These are phyloP conservation scores for Aphidius colemani DNA, from an alignment of 2,888 invertebrate genomes.

Conservation along the genomic window DNA sequence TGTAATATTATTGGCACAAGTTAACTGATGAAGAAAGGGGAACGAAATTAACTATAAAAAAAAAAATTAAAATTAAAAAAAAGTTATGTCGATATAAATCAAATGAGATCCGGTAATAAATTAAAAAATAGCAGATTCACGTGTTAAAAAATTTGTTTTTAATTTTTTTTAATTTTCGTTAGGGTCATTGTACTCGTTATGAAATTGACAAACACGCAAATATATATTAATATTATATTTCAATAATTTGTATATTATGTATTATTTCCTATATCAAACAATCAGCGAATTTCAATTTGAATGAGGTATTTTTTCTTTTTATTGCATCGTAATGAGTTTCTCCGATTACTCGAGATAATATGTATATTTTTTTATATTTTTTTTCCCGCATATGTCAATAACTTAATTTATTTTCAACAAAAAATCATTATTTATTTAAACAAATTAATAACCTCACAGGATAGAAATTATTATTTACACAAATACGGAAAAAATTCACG, in stretches of 20 bases:
- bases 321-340: slow-evolving; percentile 48
- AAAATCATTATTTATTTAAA: too few relatives aligned
- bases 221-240: too few relatives aligned
- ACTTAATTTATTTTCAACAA: too few relatives aligned
- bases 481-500: too few relatives aligned
- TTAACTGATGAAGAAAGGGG: background rate
- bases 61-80: slow-evolving; percentile 1
- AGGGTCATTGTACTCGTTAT: slow-evolving; percentile 24
- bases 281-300: too few relatives aligned
- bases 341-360: slow-evolving; percentile 46
- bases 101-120: slow-evolving; percentile 20
- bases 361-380: too few relatives aligned
- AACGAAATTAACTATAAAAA: background rate
- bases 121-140: slow-evolving; percentile 18
- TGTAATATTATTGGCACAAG: slow-evolving; percentile 8
- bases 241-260: too few relatives aligned
- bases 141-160: background rate
- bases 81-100: background rate
- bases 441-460: too few relatives aligned
- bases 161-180: background rate
- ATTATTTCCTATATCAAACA: too few relatives aligned
- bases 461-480: too few relatives aligned
- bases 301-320: too few relatives aligned
- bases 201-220: slow-evolving; percentile 14
- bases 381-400: too few relatives aligned